These are phyloP conservation scores for Datnioides undecimradiatus DNA, from an alignment of 2,113 vertebrate genomes.

Conservation along the genomic window DNA sequence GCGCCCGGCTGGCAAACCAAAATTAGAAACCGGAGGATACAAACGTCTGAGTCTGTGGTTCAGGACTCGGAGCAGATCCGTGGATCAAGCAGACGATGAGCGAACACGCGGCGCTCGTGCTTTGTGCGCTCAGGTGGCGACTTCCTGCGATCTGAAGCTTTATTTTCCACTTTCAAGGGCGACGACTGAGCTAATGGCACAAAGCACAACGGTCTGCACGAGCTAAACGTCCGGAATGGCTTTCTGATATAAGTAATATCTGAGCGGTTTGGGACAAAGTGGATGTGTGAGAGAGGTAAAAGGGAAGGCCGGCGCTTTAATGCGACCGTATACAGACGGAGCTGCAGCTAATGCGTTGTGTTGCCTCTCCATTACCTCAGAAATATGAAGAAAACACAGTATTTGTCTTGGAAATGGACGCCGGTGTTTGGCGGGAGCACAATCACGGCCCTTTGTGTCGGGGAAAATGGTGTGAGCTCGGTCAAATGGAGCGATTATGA, in stretches of 20 bases:
- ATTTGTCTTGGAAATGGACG: slow-evolving; percentile 63
- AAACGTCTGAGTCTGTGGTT: too few relatives aligned
- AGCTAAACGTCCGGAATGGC: slow-evolving; percentile 44
- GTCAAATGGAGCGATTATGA: slow-evolving; percentile 61
- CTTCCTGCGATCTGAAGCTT: slow-evolving; percentile 10
- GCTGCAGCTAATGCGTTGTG: slow-evolving; percentile 48
- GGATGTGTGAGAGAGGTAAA: slow-evolving; percentile 43
- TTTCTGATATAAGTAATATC: slow-evolving; percentile 55
- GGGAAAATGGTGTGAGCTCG: slow-evolving; percentile 29
- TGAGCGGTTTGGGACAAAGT: slow-evolving; percentile 49
- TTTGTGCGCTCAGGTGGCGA: slow-evolving; percentile 1
- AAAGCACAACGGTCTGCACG: slow-evolving; percentile 11
- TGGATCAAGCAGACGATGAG: neutral
- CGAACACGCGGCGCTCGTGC: neutral
- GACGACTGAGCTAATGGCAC: slow-evolving; percentile 33
- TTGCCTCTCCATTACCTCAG: slow-evolving; percentile 56
- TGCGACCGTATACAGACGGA: neutral
- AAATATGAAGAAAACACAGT: slow-evolving; percentile 66
- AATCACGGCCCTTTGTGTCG: slow-evolving; percentile 42
- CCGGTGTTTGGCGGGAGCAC: slow-evolving; percentile 8
- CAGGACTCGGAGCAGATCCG: too few relatives aligned
- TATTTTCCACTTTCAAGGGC: slow-evolving; percentile 32
- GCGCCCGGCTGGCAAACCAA: neutral
- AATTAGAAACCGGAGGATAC: neutral
- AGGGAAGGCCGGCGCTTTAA: slow-evolving; percentile 39